Base-by-base conservation (phyloP, 2,113 vertebrate genomes). In the Tapirus terrestris region DNA sequence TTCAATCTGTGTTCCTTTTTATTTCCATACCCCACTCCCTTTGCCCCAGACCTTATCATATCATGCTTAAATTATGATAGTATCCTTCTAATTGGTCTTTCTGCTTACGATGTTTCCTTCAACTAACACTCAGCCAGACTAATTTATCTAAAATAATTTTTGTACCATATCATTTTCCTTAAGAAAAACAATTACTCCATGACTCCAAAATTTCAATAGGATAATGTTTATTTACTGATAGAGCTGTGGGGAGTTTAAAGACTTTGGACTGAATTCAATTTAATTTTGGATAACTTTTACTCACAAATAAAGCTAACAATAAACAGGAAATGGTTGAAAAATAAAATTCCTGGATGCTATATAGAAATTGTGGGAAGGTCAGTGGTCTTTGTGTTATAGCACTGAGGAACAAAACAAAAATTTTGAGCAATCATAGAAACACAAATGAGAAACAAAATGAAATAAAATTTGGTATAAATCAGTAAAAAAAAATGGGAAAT, bases 161-260 rank as follows among this genome's bases (percentile, higher is more conserved):
- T 43, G 3, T 43, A 53, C 18, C 2, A 6, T 48, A 60, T 79
- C 4, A 13, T 84, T 95, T 97, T 73, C 73, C 51, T 80, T 72
- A 73, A 86, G 33, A 29, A 87, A 91, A 77, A 91, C 39, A 21
- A 68, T 36, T 36, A 63, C 9, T 45, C 36, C 11, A 8, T 83
- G 23, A 14, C 51, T 89, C 8, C 27, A 84, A 94, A 45, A 67
- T 77, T 77, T 91, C 4, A 89, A 65, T 80, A n/a, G 0, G 6
- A 77, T 89, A n/a, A 81, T 51, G 2, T 75, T 94, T 89, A 58
- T 53, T 94, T 92, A 89, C 25, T 60, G n/a, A 48, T 76, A 84
- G 21, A 83, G 9, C 45, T 43, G 1, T 36, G 31, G 11, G 2
- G 61, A 86, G 9, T 39, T 67, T 73, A 79, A 72, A 65, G n/a